Evolutionary conservation across 1,140 invertebrate genomes (phyloP).

Genomic region (Glomeris maerens): DNA sequence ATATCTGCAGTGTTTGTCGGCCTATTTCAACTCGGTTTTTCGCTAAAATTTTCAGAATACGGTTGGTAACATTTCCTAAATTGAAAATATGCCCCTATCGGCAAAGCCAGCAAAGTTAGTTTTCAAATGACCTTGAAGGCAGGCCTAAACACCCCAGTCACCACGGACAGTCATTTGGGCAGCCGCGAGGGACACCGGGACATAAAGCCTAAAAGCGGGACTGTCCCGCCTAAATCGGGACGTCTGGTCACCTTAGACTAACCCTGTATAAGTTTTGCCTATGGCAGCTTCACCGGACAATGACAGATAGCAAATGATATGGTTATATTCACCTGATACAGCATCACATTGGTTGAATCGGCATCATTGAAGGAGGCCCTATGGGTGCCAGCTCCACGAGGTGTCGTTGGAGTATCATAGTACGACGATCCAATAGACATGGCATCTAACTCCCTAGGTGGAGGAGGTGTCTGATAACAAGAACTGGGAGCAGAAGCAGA

Average conservation of each 20-base stretch:
- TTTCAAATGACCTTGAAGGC: too few species aligned
- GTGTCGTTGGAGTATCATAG: neutral
- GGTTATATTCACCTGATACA: slow-evolving; percentile 3
- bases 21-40: too few species aligned
- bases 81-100: too few species aligned
- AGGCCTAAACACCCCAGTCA: too few species aligned
- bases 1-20: too few species aligned
- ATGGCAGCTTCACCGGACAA: neutral
- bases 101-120: too few species aligned
- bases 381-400: neutral
- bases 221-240: too few species aligned
- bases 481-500: slow-evolving; percentile 13
- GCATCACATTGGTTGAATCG: neutral
- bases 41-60: too few species aligned
- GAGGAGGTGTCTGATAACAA: slow-evolving; percentile 18
- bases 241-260: neutral
- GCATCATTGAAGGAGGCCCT: slow-evolving; percentile 5
- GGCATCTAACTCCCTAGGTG: slow-evolving; percentile 13
- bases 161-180: too few species aligned
- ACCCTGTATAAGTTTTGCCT: neutral
- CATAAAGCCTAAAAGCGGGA: too few species aligned
- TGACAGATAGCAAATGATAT: neutral
- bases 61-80: too few species aligned
- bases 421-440: slow-evolving; percentile 9
- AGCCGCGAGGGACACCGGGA: too few species aligned